Base-by-base conservation (phyloP, 1,140 invertebrate species). In the Sarcophaga peregrina region DNA sequence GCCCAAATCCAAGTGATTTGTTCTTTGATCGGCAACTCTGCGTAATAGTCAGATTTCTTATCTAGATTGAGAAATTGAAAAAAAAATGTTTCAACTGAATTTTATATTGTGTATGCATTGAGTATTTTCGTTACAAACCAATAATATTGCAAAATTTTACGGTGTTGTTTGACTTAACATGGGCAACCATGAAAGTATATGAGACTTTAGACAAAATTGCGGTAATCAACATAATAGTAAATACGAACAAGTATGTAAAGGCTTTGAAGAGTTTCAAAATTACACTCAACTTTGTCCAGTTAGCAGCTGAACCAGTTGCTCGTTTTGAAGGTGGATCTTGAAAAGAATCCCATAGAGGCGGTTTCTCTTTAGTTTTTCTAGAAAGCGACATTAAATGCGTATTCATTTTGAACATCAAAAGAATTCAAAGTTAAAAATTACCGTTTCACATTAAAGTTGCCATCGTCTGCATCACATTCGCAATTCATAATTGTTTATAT, bases 1-100 rank as follows among this genome's bases (percentile, higher is more conserved):
- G 95, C 96, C 97, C 97, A 98, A 86, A 96, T 96, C 97, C 97
- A 98, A 8, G 94, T 95, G 83, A 97, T 94, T 84, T 95, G 92
- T 90, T 98, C 96, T 83, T 94, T 93, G 81, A 95, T 93, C 9
- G 96, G 94, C 83, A 96, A 90, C 82, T 92, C 85, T 94, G 91
- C 86, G 80, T 78, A 72, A 45, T 81, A 83, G n/a, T 52, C 50
- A 10, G 45, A 48, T 5, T 75, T 45, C 10, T 15, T 10, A 25
- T 37, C 47, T 78, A 17, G 5, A 52, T 20, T 7, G 20, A 25
- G 2, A 20, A 20, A 25, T 20, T 72, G 25, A 37, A 37, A 37
- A 37, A 37, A 37, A 37, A 37, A n/a, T n/a, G n/a, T n/a, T n/a
- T n/a, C n/a, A n/a, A n/a, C 1, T 37, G 25, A 37, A 37, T 2